Evolutionary conservation across 2,113 vertebrate species (phyloP).

Genomic region (Gnathonemus longibarbis): DNA sequence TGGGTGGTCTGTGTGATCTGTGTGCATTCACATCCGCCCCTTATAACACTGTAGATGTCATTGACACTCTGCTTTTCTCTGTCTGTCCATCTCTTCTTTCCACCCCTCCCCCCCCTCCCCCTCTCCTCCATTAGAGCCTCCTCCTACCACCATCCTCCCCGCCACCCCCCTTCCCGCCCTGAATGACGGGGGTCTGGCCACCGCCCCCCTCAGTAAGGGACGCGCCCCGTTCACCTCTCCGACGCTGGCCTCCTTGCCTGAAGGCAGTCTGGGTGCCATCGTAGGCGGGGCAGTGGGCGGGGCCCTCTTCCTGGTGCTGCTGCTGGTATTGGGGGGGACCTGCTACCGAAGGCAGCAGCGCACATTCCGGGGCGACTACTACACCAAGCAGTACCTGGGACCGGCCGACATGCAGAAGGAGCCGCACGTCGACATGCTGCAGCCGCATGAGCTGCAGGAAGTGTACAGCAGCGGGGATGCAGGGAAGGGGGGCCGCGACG

Average conservation of each 20-base stretch:
- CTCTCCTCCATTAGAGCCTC: conserved; percentile 96
- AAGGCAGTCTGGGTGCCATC: conserved; percentile 82
- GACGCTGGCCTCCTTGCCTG: conserved; percentile 78
- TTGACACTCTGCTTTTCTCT: conserved; percentile 89
- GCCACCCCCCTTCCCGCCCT: conserved; percentile 84
- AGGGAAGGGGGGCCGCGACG: conserved; percentile 61
- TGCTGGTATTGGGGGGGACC: conserved; percentile 75
- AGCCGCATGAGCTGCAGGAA: conserved; percentile 77
- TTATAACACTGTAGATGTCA: conserved; percentile 75
- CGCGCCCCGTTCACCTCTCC: conserved; percentile 77
- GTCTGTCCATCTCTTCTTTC: conserved; percentile 74
- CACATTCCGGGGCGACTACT: conserved; percentile 90
- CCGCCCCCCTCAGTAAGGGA: conserved; percentile 71
- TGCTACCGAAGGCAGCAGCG: conserved; percentile 81
- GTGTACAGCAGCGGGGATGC: conserved; percentile 62
- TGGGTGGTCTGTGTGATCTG: conserved; percentile 56
- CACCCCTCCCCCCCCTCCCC: conserved; percentile 66
- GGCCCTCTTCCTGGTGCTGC: conserved; percentile 82
- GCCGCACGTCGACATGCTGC: conserved; percentile 73
- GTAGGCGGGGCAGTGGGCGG: conserved; percentile 91
- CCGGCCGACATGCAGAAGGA: conserved; percentile 86
- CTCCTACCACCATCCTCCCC: conserved; percentile 85
- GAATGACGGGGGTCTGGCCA: conserved; percentile 76
- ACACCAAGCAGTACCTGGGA: conserved; percentile 90
- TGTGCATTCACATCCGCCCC: conserved; percentile 65